Evolutionary conservation across 1,140 invertebrate species (phyloP).

Genomic region (Sitophilus oryzae): DNA sequence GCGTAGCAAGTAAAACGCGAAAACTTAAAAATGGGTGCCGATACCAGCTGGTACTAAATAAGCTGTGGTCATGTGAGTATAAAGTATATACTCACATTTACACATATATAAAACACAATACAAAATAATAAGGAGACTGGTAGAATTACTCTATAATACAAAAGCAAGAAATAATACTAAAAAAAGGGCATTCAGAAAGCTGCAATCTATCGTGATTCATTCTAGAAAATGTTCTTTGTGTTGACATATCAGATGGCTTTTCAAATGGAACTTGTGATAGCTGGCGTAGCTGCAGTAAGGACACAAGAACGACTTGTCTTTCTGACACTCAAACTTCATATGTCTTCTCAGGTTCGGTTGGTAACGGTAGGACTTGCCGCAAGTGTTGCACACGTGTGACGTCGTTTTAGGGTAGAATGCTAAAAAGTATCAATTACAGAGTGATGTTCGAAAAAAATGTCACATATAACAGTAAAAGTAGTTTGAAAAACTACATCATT

Average conservation of each 20-base stretch:
- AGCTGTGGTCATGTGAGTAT: too few species aligned
- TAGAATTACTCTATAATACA: too few species aligned
- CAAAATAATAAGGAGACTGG: too few species aligned
- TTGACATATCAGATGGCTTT: slow-evolving; percentile 13
- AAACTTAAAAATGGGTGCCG: too few species aligned
- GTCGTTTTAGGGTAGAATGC: background rate
- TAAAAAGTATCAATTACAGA: background rate
- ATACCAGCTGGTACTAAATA: too few species aligned
- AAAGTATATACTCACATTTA: too few species aligned
- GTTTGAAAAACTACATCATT: too few species aligned
- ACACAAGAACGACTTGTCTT: slow-evolving; percentile 47
- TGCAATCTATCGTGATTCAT: background rate
- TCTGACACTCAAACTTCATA: slow-evolving; percentile 48
- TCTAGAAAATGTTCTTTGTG: slow-evolving; percentile 10
- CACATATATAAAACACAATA: too few species aligned
- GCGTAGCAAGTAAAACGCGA: too few species aligned
- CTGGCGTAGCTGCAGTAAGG: slow-evolving; percentile 10
- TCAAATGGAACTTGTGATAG: slow-evolving; percentile 16
- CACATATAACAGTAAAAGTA: too few species aligned
- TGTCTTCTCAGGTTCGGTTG: slow-evolving; percentile 34
- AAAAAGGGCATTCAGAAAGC: background rate
- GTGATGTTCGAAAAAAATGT: too few species aligned
- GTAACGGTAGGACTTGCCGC: slow-evolving; percentile 12
- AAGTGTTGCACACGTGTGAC: slow-evolving; percentile 1
- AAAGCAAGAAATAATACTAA: background rate